phyloP scores from a whole-genome alignment of 2,797 vertebrate species.

The Neoniphon sammara region DNA sequence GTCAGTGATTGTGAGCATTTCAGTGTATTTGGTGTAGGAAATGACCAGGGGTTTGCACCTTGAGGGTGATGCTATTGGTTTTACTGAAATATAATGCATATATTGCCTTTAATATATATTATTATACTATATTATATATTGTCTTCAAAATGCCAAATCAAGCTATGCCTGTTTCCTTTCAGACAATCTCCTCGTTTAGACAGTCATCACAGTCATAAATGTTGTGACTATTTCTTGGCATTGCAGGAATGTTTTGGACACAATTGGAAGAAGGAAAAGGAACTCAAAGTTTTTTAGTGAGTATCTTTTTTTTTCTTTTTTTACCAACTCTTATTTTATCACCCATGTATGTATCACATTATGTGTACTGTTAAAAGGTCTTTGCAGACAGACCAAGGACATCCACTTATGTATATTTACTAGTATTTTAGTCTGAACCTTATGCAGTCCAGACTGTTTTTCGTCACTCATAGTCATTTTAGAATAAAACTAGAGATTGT shows the following conservation, averaged over 20 bases:
- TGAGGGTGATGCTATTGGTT: no score
- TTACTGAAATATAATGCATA: no score
- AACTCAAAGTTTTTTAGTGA: slow-evolving; percentile 84
- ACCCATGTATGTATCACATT: not conserved
- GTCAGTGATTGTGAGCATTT: not conserved
- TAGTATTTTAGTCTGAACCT: not conserved
- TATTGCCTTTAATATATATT: no score
- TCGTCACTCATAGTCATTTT: not conserved
- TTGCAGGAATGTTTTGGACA: slow-evolving; percentile 70
- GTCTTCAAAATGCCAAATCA: no score
- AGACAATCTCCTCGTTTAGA: not conserved
- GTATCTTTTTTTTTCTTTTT: slow-evolving; percentile 68
- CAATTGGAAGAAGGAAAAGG: slow-evolving; percentile 69
- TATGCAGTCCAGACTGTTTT: not conserved
- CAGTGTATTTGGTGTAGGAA: not conserved
- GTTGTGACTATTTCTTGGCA: slow-evolving; percentile 14
- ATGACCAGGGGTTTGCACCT: no score
- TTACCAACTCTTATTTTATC: not conserved
- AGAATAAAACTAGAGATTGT: not conserved
- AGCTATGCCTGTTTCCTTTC: not conserved
- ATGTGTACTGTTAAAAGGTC: not conserved
- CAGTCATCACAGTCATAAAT: not conserved
- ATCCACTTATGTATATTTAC: not conserved
- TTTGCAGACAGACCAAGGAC: not conserved
- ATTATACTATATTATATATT: no score